Evolutionary conservation across 2,797 vertebrate genomes (phyloP).

Genomic region (Megaceryle alcyon): DNA sequence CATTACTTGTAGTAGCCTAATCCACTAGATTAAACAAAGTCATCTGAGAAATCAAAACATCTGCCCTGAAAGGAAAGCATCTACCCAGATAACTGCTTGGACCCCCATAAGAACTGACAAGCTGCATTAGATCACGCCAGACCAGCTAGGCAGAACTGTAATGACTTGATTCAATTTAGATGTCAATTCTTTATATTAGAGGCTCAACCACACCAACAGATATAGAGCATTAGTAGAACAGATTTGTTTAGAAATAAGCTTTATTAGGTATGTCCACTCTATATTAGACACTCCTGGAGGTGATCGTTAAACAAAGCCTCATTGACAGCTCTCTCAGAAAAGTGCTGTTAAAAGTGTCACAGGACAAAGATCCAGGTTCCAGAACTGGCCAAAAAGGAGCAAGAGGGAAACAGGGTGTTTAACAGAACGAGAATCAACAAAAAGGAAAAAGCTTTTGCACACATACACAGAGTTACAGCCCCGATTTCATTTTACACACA

Average conservation of each 20-base stretch:
- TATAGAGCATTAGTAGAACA: background rate
- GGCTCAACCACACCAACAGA: background rate
- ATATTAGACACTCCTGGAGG: background rate
- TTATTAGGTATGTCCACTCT: background rate
- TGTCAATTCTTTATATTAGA: background rate
- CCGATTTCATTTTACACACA: background rate
- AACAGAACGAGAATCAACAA: background rate
- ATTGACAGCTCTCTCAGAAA: background rate
- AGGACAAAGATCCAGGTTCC: background rate
- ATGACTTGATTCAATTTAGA: background rate
- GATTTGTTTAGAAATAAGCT: background rate
- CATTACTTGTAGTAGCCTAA: background rate
- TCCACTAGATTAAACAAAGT: background rate
- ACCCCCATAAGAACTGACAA: background rate
- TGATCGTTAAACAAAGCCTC: background rate
- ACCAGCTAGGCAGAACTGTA: background rate
- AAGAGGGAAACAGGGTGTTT: background rate
- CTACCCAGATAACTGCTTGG: background rate
- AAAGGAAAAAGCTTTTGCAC: background rate
- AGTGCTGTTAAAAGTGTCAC: background rate
- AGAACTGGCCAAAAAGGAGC: background rate
- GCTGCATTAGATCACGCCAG: background rate
- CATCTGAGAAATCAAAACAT: background rate
- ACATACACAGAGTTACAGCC: background rate
- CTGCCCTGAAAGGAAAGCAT: background rate